These are phyloP conservation scores for Palloptera scutellata DNA, from an alignment of 2,888 invertebrate genomes.

Conservation along the genomic window DNA sequence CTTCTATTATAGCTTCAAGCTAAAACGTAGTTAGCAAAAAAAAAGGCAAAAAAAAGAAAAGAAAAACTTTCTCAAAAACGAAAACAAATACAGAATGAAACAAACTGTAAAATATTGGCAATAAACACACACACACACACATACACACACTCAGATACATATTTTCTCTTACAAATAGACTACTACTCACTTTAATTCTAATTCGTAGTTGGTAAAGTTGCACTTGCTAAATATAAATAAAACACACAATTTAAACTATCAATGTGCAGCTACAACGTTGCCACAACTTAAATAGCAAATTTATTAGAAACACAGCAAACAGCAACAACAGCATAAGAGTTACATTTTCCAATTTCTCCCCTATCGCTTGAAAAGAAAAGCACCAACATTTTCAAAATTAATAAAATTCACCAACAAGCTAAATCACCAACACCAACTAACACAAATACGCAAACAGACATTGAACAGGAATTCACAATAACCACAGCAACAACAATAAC, in stretches of 20 bases:
- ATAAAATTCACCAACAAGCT: slow-evolving; percentile 40
- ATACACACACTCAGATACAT: slow-evolving; percentile 10
- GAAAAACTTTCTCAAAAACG: slow-evolving; percentile 19
- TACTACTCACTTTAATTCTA: background rate
- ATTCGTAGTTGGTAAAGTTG: background rate
- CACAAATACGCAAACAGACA: slow-evolving; percentile 30
- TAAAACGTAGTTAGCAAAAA: slow-evolving; percentile 10
- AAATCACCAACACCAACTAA: slow-evolving; percentile 25
- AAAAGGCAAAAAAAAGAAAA: slow-evolving; percentile 14
- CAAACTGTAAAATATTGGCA: background rate
- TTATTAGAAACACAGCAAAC: slow-evolving; percentile 12
- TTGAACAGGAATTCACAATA: slow-evolving; percentile 22
- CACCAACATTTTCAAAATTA: slow-evolving; percentile 41
- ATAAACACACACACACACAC: background rate
- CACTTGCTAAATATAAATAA: background rate
- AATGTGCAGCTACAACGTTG: background rate
- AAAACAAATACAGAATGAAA: slow-evolving; percentile 1
- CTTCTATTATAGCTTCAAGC: slow-evolving; percentile 31
- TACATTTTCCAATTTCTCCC: background rate
- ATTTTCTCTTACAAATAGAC: slow-evolving; percentile 18
- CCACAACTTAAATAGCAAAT: background rate
- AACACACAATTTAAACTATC: background rate
- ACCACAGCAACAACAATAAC: slow-evolving; percentile 15
- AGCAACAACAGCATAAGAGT: background rate
- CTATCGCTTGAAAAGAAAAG: slow-evolving; percentile 8